A percentile compares a stretch with the other conserved stretches of the same genome.
phyloP scores from a whole-genome alignment of 2,797 vertebrate genomes.

The Trematomus bernacchii region DNA sequence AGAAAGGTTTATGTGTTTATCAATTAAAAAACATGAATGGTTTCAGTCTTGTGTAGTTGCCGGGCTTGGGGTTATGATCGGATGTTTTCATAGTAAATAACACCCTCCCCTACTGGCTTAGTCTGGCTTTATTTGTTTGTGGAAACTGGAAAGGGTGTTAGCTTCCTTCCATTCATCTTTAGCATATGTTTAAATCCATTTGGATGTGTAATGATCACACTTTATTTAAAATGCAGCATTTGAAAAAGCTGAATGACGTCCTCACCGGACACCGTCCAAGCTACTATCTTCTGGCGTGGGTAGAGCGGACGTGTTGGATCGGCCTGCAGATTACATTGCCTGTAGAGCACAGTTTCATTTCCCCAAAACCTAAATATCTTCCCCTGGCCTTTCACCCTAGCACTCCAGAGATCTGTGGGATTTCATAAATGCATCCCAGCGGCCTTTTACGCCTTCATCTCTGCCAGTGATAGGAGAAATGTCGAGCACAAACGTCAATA shows the following conservation, averaged over 20 bases:
- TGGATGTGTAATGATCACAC: constrained; percentile 36
- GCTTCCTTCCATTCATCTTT: constrained; percentile 20
- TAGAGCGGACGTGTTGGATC: constrained; percentile 29
- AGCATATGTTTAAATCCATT: constrained; percentile 26
- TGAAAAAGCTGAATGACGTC: constrained; percentile 41
- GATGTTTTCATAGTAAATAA: background rate
- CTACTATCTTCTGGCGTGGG: constrained; percentile 18
- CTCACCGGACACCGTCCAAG: constrained; percentile 13
- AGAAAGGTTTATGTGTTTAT: background rate
- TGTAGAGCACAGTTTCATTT: constrained; percentile 28
- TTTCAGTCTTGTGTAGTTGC: constrained; percentile 2
- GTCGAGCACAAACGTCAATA: constrained; percentile 65
- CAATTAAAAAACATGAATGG: background rate
- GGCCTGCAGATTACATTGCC: constrained; percentile 28
- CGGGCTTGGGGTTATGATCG: background rate
- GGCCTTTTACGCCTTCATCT: constrained; percentile 59
- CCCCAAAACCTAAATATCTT: constrained; percentile 53
- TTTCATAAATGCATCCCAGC: constrained; percentile 59
- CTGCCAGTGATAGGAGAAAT: constrained; percentile 63
- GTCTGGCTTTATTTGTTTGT: background rate
- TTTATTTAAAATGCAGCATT: constrained; percentile 14
- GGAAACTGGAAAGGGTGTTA: too few species aligned
- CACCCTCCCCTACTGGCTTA: background rate
- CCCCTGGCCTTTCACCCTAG: constrained; percentile 54
- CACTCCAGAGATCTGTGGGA: constrained; percentile 54